Evolutionary conservation across 2,113 vertebrate genomes (phyloP).

Genomic region (Rhipidura dahli): DNA sequence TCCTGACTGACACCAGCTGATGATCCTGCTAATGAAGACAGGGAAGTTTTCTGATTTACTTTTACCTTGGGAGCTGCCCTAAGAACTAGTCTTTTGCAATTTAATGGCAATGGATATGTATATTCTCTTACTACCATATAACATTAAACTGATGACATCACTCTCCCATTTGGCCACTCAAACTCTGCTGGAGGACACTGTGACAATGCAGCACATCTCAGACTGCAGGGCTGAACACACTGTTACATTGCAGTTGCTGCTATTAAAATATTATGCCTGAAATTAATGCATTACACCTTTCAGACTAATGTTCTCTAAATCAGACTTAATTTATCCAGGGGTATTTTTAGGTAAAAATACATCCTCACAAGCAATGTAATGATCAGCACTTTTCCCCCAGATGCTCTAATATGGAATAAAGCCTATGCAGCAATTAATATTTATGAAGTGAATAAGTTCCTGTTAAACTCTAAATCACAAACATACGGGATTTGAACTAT

Average conservation of each 20-base stretch:
- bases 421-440: conserved; percentile 69
- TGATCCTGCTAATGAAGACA: not conserved
- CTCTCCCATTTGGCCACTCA: conserved; percentile 13
- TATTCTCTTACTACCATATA: not conserved
- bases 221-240: not conserved
- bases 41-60: not conserved
- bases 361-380: conserved; percentile 55
- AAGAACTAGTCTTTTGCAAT: not conserved
- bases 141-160: conserved; percentile 6
- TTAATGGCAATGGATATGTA: not conserved
- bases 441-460: conserved; percentile 60
- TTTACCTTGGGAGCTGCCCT: not conserved
- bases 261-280: conserved; percentile 60
- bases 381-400: conserved; percentile 59
- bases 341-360: conserved; percentile 60
- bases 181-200: conserved; percentile 3
- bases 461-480: conserved; percentile 55
- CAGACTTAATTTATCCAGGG: conserved; percentile 46
- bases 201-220: conserved; percentile 12
- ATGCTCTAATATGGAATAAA: conserved; percentile 50
- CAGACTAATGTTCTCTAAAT: conserved; percentile 52
- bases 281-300: conserved; percentile 59
- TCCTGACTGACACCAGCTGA: not conserved
- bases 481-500: conserved; percentile 21
- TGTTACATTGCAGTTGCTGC: conserved; percentile 5